Evolutionary conservation across 2,113 vertebrate species (phyloP), one percentile per base, ranked within the genome.

Genomic region (Vicugna pacos): DNA sequence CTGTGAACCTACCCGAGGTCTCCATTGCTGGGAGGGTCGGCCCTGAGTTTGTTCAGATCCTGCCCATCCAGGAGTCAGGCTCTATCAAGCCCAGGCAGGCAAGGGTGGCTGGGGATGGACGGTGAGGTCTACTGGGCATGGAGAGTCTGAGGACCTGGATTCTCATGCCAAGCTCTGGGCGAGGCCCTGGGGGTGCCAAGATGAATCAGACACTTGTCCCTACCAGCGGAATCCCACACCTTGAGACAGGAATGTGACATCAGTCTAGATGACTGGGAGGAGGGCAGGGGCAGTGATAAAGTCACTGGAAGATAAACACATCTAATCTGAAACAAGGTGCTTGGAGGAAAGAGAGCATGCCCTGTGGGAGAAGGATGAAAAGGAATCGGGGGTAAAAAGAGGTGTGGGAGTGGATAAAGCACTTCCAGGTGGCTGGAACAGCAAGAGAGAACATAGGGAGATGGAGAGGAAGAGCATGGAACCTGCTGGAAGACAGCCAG

Each of bases 41-140:
- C 80, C 38, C 95, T 19, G 35, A 46, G 64, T 84, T 72, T 48
- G 28, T 72, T 46, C 92, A 80, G 17, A 20, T 50, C 0, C 8
- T 17, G 16, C 14, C 75, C 56, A 46, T 15, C 86, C 17, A 17
- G 64, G 70, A 20, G 11, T 32, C 56, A 52, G 54, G 62, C 5
- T 42, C 56, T 64, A 48, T 6, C 38, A 17, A 80, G 20, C 24
- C 13, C 10, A 6, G 79, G 52, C 9, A 7, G 54, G 17, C 0
- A 42, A 90, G 20, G 54, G 56, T 19, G 5, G 32, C 46, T 24
- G n/a, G 83, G 52, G 42, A 26, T 16, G 58, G 80, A 50, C 5
- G 32, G 6, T 4, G 32, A 77, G 17, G 15, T 10, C 64, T 9
- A 30, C 54, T 52, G 62, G 52, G 22, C 38, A 0, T 0, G 0